Conservation (phyloP, 30 jellyfish, hydroid and myxozoan genomes). For the Pelagia noctiluca region DNA sequence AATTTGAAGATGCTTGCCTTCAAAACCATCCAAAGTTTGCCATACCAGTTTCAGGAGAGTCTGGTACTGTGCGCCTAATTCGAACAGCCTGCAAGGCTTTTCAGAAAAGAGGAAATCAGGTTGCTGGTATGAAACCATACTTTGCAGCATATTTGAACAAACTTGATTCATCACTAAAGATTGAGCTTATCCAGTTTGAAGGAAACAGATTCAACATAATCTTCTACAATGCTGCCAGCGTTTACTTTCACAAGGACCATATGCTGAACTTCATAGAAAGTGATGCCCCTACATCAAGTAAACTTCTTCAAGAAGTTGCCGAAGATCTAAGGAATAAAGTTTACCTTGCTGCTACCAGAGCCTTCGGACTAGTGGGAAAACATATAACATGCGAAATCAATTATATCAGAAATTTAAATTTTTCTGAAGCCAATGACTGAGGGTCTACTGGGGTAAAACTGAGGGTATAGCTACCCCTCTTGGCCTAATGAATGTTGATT, state of each 20-base stretch:
- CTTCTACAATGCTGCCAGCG: background rate
- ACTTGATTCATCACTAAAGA: background rate
- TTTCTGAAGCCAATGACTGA: too few species aligned
- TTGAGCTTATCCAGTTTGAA: background rate
- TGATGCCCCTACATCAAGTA: background rate
- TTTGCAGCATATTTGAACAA: background rate
- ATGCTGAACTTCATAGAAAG: background rate
- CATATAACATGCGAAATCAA: background rate
- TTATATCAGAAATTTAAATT: too few species aligned
- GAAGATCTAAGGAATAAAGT: conserved; percentile 19
- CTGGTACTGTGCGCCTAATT: background rate
- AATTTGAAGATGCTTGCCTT: background rate
- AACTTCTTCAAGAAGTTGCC: conserved; percentile 16
- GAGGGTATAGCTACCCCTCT: conserved; percentile 1
- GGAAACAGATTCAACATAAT: conserved; percentile 18
- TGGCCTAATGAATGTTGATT: too few species aligned
- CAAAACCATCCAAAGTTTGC: background rate
- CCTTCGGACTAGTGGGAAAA: conserved; percentile 9
- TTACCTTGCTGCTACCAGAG: conserved; percentile 27
- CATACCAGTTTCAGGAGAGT: background rate
- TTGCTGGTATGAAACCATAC: background rate
- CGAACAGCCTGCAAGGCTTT: conserved; percentile 18
- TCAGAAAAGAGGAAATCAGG: conserved; percentile 2
- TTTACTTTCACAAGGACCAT: background rate
- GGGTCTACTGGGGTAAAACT: too few species aligned